Evolutionary conservation across 30 jellyfish, hydroid and myxozoan genomes (phyloP).

Genomic region (Sanderia malayensis): DNA sequence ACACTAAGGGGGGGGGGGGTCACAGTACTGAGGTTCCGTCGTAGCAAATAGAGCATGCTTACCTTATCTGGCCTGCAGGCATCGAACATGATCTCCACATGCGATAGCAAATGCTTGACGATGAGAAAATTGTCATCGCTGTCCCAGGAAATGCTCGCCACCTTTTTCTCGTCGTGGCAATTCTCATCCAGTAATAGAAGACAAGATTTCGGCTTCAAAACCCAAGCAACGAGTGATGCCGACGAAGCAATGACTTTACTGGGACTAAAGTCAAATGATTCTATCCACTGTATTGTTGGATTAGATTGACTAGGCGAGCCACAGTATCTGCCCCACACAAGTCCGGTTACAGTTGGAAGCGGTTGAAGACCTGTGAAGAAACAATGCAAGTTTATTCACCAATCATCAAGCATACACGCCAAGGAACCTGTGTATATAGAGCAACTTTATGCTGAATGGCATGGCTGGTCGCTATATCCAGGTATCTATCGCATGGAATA

Average conservation of each 20-base stretch:
- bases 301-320: slow-evolving; percentile 86
- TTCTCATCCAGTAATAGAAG: slow-evolving; percentile 55
- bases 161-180: slow-evolving; percentile 29
- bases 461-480: too few species aligned
- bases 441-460: too few species aligned
- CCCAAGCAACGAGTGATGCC: slow-evolving; percentile 63
- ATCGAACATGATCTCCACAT: slow-evolving; percentile 39
- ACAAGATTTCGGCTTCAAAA: slow-evolving; percentile 52
- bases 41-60: too few species aligned
- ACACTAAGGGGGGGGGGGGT: too few species aligned
- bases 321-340: slow-evolving; percentile 90
- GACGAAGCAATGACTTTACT: slow-evolving; percentile 55
- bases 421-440: too few species aligned
- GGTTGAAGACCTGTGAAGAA: slow-evolving; percentile 58
- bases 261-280: slow-evolving; percentile 45
- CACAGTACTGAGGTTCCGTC: too few species aligned
- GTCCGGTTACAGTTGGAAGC: slow-evolving; percentile 68
- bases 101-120: slow-evolving; percentile 45
- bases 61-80: slow-evolving; percentile 94
- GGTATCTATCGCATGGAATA: too few species aligned
- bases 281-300: slow-evolving; percentile 84
- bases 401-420: too few species aligned
- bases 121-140: slow-evolving; percentile 64
- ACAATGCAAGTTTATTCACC: too few species aligned
- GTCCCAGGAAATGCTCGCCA: slow-evolving; percentile 84